These are phyloP conservation scores for Heliconius erato DNA, from an alignment of 2,888 invertebrate genomes.

Conservation along the genomic window DNA sequence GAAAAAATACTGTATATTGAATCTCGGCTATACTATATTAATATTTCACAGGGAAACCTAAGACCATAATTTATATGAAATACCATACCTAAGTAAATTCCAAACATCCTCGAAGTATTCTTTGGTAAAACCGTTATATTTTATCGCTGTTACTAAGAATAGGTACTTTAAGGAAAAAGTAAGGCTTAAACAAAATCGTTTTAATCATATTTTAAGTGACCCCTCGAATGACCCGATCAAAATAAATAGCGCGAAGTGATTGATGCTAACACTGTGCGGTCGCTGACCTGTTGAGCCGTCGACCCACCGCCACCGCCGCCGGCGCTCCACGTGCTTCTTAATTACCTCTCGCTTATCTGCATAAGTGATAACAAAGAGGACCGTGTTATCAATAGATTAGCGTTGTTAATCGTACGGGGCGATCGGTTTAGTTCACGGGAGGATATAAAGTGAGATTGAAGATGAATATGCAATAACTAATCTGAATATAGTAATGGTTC, in stretches of 20 bases:
- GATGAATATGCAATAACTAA: too few species aligned
- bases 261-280: conserved; percentile 22
- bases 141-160: not conserved
- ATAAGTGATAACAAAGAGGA: conserved; percentile 20
- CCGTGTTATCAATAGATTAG: conserved; percentile 15
- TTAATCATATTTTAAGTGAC: conserved; percentile 7
- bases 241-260: conserved; percentile 21
- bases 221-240: conserved; percentile 21
- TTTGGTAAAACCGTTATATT: not conserved
- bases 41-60: too few species aligned
- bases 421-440: too few species aligned
- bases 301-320: not conserved
- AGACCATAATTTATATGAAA: too few species aligned
- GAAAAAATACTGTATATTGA: too few species aligned
- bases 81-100: too few species aligned
- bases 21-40: too few species aligned
- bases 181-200: not conserved
- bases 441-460: not conserved
- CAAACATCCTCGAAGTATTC: not conserved
- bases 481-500: too few species aligned
- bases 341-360: conserved; percentile 22
- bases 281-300: conserved; percentile 31
- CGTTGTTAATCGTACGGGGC: not conserved
- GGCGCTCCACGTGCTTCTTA: conserved; percentile 14
- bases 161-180: not conserved